These are phyloP conservation scores for Diorhabda sublineata DNA, from an alignment of 1,140 invertebrate genomes.

Conservation along the genomic window DNA sequence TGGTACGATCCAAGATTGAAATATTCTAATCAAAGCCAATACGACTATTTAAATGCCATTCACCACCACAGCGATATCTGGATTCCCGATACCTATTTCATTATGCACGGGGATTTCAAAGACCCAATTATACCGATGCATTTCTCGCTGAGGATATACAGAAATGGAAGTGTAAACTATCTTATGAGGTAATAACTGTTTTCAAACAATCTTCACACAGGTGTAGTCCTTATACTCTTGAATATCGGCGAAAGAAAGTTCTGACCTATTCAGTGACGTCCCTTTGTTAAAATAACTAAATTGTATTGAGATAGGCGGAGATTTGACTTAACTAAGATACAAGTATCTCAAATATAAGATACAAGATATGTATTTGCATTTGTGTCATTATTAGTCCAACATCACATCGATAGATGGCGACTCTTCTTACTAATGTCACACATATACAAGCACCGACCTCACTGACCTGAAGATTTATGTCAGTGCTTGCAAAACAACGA, in stretches of 20 bases:
- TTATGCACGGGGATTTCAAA: constrained; percentile 93
- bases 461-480: neutral
- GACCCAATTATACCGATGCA: constrained; percentile 86
- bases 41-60: constrained; percentile 83
- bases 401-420: neutral
- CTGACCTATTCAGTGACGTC: no score
- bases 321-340: no score
- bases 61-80: constrained; percentile 86
- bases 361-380: no score
- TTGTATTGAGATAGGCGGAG: no score
- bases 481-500: no score
- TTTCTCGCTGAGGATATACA: constrained; percentile 83
- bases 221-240: no score
- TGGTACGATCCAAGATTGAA: constrained; percentile 84
- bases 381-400: no score
- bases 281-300: no score
- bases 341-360: no score
- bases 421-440: neutral
- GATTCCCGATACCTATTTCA: constrained; percentile 91
- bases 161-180: constrained; percentile 89
- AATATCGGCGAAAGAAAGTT: no score
- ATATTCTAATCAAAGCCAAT: constrained; percentile 79
- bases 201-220: no score
- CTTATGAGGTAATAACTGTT: constrained; percentile 69
- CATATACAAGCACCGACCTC: neutral